Evolutionary conservation across 2,888 invertebrate species (phyloP), one percentile per base, ranked within the genome.

Genomic region (Clunio marinus): DNA sequence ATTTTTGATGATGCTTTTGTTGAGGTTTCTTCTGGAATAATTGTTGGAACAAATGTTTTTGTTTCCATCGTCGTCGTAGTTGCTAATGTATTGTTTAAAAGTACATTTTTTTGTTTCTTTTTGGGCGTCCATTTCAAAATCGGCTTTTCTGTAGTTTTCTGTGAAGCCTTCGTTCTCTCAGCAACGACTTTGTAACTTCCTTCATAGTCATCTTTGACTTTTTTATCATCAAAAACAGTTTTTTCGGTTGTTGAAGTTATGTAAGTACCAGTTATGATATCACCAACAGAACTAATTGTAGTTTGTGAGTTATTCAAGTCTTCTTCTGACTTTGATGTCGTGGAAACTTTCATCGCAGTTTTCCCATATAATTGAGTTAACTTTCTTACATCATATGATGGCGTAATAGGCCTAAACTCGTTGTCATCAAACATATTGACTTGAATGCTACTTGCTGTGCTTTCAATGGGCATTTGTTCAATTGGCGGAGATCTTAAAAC

Each of bases 51-150:
- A 10, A 55, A 24, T n/a, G 57, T 62, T 25, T 63, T 70, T 55
- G 68, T 45, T 8, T 69, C 28, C 46, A 28, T 20, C 32, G 69
- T 70, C 28, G 70, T 66, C 67, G 28, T 58, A 57, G 70, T 65
- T 62, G 70, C 60, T 45, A 63, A 57, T 37, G 63, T 63, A 2
- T n/a, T 35, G 15, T 27, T 35, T 13, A 25, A 2, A 17, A 46
- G 15, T 51, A 28, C n/a, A 24, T 66, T 66, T 10, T 55, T 66
- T 24, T 35, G 13, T 15, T 51, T 13, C 35, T 55, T 66, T 13
- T 75, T 74, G 32, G 75, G 77, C 51, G 74, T 76, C 78, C 78
- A 78, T 72, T 77, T 78, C 8, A 74, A 70, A 22, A 75, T 70
- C 0, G 78, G 75, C 32, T 74, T 70, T 68, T 76, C 76, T 1